These are phyloP conservation scores for Eunapius fragilis DNA, from an alignment of 37 sponge, comb jelly and placozoan species.

Conservation along the genomic window DNA sequence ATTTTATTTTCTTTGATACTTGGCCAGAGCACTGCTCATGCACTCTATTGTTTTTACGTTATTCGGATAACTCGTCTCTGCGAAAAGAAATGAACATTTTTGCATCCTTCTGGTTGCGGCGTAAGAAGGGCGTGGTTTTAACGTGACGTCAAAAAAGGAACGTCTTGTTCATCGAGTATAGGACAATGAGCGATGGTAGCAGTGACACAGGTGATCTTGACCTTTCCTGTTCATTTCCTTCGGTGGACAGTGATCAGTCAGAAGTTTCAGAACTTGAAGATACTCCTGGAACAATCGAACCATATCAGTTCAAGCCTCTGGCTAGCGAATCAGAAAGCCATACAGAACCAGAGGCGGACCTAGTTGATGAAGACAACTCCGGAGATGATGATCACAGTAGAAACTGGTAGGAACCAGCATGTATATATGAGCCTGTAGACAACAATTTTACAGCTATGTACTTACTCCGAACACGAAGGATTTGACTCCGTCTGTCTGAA, in stretches of 20 bases:
- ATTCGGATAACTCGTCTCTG: too few species aligned
- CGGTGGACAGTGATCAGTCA: neutral
- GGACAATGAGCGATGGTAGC: too few species aligned
- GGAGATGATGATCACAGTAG: constrained; percentile 8
- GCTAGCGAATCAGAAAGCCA: too few species aligned
- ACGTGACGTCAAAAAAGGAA: too few species aligned
- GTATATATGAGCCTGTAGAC: neutral
- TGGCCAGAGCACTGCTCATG: too few species aligned
- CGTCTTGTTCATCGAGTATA: too few species aligned
- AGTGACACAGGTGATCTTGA: neutral
- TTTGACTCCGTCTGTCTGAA: constrained; percentile 56
- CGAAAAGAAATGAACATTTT: too few species aligned
- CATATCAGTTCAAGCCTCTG: constrained; percentile 20
- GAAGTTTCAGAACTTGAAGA: neutral
- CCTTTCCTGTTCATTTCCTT: neutral
- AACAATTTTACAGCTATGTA: neutral
- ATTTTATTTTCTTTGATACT: too few species aligned
- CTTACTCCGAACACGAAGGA: constrained; percentile 34
- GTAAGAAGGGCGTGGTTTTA: too few species aligned
- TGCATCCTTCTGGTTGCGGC: too few species aligned
- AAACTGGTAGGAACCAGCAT: constrained; percentile 12
- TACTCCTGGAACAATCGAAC: neutral
- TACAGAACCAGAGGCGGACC: neutral
- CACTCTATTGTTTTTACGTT: too few species aligned
- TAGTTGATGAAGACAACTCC: neutral